These are phyloP conservation scores for Balaeniceps rex DNA, from an alignment of 2,113 vertebrate species.

Conservation along the genomic window DNA sequence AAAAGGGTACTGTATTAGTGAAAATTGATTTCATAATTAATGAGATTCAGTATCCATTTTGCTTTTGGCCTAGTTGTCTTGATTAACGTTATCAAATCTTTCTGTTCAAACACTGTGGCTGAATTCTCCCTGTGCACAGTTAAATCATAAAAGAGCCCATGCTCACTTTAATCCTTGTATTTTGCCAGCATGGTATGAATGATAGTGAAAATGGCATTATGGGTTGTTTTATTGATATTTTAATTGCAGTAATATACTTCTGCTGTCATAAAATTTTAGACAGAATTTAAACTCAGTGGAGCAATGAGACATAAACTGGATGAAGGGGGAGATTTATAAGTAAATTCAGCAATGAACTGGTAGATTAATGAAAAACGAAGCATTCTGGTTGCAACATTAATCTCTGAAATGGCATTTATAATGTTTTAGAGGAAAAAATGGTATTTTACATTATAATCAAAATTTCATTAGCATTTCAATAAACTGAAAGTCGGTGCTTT, in stretches of 20 bases:
- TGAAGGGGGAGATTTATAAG: background rate
- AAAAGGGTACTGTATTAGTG: background rate
- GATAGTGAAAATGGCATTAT: background rate
- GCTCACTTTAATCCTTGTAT: background rate
- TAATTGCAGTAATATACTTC: background rate
- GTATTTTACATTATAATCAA: conserved; percentile 21
- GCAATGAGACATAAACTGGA: background rate
- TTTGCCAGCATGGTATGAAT: background rate
- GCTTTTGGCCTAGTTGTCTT: background rate
- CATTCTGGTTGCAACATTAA: background rate
- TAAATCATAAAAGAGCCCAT: background rate
- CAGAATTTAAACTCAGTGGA: background rate
- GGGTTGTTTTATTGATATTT: conserved; percentile 1
- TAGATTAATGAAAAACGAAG: background rate
- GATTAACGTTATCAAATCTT: background rate
- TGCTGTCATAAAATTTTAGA: conserved; percentile 2
- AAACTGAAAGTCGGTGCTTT: conserved; percentile 4
- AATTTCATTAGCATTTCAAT: conserved; percentile 46
- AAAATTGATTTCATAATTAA: background rate
- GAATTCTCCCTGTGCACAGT: background rate
- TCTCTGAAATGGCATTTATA: conserved; percentile 15
- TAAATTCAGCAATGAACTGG: background rate
- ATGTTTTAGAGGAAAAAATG: background rate
- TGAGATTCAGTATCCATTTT: background rate
- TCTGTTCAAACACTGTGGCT: background rate